Evolutionary conservation across 2,797 vertebrate genomes (phyloP).

Genomic region (Catamblyrhynchus diadema): DNA sequence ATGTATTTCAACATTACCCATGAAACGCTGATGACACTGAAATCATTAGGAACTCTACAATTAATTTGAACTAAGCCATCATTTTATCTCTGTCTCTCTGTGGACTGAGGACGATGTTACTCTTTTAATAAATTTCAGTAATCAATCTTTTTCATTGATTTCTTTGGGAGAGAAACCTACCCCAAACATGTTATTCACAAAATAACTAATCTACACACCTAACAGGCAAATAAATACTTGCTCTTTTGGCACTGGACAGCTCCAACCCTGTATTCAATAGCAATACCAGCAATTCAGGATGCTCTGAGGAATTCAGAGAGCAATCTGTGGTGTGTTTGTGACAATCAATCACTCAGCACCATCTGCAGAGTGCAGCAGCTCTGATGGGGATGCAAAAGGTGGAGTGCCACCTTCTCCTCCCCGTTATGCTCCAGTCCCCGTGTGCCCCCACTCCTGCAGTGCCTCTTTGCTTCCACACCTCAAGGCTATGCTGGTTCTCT

Average conservation of each 20-base stretch:
- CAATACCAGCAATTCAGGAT: background rate
- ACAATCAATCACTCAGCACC: background rate
- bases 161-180: background rate
- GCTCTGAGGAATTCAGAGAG: background rate
- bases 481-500: background rate
- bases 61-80: background rate
- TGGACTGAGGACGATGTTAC: background rate
- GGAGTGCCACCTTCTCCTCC: background rate
- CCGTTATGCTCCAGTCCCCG: rapidly evolving
- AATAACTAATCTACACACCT: background rate
- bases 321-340: background rate
- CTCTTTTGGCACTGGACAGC: background rate
- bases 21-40: background rate
- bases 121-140: background rate
- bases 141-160: background rate
- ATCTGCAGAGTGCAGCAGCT: background rate
- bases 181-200: background rate
- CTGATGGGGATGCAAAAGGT: background rate
- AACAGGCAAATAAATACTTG: background rate
- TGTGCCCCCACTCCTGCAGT: background rate
- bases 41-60: background rate
- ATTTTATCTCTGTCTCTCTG: background rate
- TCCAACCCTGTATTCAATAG: rapidly evolving
- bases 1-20: background rate
- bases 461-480: background rate